Base-by-base conservation (phyloP, 1,140 invertebrate genomes). In the Leguminivora glycinivorella region DNA sequence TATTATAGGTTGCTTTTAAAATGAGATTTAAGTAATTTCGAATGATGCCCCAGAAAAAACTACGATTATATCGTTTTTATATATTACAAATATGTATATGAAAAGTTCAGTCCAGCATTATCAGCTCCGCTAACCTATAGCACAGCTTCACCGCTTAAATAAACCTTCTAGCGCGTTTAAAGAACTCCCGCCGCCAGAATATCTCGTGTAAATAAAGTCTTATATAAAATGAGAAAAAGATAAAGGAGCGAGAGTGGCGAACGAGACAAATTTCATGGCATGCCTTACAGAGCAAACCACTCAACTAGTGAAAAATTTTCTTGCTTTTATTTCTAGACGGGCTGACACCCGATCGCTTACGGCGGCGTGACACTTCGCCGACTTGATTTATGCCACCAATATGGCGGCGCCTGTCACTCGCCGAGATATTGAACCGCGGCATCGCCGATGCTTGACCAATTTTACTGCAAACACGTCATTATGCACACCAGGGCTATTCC, bases 351-450 rank as follows among this genome's bases (percentile, higher is more conserved):
- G 89, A 89, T 91, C 84, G 87, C 86, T 89, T 89, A 89, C 84
- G 80, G 83, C 75, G 76, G 75, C 77, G 80, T 81, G 87, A 89
- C 87, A 89, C 87, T 85, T 88, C 82, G 77, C 76, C 68, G 78
- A 83, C 83, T 88, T 91, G 89, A 91, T 91, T 91, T 91, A 90
- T 91, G 87, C 87, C 81, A 83, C 84, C 85, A 90, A 90, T 90
- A 91, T 90, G 89, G 89, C 86, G 73, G 80, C 76, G 75, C 72
- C 80, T 84, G 89, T 89, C 89, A 88, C 77, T 88, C 85, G 80
- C 60, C 76, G 72, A 60, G 78, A 82, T 87, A 87, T 86, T 84
- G 81, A 88, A 85, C 84, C 81, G 80, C 77, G 14, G 80, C 77
- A 87, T 86, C 80, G 79, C 79, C 79, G 72, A 74, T 81, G 72